phyloP scores from a whole-genome alignment of 2,888 invertebrate species.

The Metacarcinus magister region DNA sequence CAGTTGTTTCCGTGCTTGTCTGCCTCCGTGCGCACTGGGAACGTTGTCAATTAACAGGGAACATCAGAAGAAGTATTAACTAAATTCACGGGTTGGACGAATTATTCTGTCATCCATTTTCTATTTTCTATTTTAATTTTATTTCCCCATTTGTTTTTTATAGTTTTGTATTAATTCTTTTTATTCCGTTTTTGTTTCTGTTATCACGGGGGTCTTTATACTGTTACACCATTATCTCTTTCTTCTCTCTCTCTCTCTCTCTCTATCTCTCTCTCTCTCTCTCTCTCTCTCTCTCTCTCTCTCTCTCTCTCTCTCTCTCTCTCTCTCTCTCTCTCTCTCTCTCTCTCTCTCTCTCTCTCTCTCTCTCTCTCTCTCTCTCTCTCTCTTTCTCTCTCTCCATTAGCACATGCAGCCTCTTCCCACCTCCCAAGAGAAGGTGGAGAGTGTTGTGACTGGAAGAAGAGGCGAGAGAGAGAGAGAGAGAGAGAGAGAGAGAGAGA shows the following conservation, averaged over 20 bases:
- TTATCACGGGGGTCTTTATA: background rate
- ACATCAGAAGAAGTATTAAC: background rate
- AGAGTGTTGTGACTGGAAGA: background rate
- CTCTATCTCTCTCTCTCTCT: too few relatives aligned
- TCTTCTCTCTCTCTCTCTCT: background rate
- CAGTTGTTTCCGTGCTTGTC: background rate
- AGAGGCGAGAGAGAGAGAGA: background rate
- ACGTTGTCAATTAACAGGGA: background rate
- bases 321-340: background rate
- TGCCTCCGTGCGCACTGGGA: background rate
- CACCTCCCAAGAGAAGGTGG: background rate
- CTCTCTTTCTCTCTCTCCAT: background rate
- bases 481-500: slow-evolving; percentile 2
- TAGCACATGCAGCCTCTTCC: background rate
- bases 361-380: slow-evolving; percentile 26
- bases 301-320: background rate
- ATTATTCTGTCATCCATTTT: background rate
- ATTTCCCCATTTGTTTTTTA: background rate
- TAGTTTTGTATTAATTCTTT: background rate
- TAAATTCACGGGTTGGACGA: background rate
- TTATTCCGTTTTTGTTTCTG: background rate
- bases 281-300: background rate
- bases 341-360: slow-evolving; percentile 26
- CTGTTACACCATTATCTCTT: too few relatives aligned
- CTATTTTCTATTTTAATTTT: too few relatives aligned